Evolutionary conservation across 30 jellyfish, hydroid and myxozoan genomes (phyloP), one percentile per base, ranked within the genome.

Genomic region (Hydractinia symbiolongicarpus): DNA sequence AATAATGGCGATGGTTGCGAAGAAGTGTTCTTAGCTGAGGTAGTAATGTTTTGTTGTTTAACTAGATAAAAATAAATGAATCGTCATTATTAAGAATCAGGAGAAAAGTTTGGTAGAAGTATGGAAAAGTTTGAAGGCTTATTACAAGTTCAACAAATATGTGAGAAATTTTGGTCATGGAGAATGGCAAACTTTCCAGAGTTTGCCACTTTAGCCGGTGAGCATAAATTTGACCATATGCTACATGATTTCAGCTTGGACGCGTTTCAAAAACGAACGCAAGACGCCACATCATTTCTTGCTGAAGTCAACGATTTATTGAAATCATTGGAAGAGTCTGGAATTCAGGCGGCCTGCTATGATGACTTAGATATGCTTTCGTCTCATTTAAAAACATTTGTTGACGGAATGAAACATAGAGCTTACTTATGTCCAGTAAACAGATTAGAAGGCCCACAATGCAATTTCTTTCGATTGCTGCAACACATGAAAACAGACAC

Each of bases 121-220:
- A 30, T 30, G 44, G 44, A 30, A 30, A 30, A 30, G 44, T 30
- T 30, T 30, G 44, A 30, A 30, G 44, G 44, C 44, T 30, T 30
- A 30, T 30, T 30, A 30, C 44, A 30, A 30, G 44, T 30, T 30
- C 44, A 30, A 30, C 44, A 30, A 30, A 30, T 64, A 7, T 64
- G 74, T 71, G 80, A 71, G 17, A 71, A 4, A 20, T 71, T 19
- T 71, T 71, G 80, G 80, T 20, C 17, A 19, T 71, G 80, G 80
- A 30, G 80, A 19, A 20, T 71, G 8, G 55, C 15, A 15, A 50
- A 19, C 50, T 19, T 71, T 71, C 80, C 80, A 58, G 80, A 71
- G 5, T 71, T 71, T 50, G 80, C 80, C 56, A 71, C 80, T 54
- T 9, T 71, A 30, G 80, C 50, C 50, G 80, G 80, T 7, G 71